These are phyloP conservation scores for Pelmatolapia mariae DNA, from an alignment of 2,113 vertebrate species.

Conservation along the genomic window DNA sequence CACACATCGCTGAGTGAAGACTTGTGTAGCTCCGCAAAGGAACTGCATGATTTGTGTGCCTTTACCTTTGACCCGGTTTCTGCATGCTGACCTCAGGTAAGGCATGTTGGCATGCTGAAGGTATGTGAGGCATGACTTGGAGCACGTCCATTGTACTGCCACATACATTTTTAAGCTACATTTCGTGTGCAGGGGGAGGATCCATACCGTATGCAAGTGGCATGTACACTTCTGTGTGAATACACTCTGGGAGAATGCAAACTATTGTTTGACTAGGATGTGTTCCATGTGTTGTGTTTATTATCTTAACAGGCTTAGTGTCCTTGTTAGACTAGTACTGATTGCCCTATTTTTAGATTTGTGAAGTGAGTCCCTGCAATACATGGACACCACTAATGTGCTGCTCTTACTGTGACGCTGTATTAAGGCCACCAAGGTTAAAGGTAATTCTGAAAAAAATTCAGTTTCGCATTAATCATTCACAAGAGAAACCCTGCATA, in stretches of 20 bases:
- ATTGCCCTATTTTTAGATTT: neutral
- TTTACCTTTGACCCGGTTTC: neutral
- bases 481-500: neutral
- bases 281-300: neutral
- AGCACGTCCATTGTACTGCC: neutral
- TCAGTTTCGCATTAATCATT: neutral
- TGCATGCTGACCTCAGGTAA: neutral
- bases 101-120: neutral
- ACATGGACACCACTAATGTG: neutral
- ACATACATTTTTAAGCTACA: neutral
- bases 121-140: slow-evolving; percentile 15
- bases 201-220: neutral
- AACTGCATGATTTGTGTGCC: neutral
- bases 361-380: neutral
- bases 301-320: neutral
- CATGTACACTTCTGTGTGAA: neutral
- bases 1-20: neutral
- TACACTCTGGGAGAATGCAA: neutral
- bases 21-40: neutral
- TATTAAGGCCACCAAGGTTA: neutral
- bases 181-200: neutral
- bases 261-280: neutral
- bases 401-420: neutral
- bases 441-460: neutral
- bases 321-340: neutral